phyloP scores from a whole-genome alignment of 92 coral and sea anemone species.

The Epizoanthus illoricatus region DNA sequence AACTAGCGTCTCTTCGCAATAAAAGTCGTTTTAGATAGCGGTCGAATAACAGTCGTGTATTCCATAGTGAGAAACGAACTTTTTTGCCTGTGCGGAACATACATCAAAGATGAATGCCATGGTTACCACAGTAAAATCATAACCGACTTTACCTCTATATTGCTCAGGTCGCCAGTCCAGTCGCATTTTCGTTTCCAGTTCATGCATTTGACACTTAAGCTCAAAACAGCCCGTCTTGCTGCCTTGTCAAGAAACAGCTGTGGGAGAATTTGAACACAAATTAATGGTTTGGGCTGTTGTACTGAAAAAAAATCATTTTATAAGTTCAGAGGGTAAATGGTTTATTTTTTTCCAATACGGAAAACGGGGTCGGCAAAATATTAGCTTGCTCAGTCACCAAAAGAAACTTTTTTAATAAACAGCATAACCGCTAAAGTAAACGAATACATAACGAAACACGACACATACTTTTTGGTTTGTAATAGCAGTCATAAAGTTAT shows the following conservation, averaged over 20 bases:
- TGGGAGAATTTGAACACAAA: not conserved
- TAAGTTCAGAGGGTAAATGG: not conserved
- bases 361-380: too few species aligned
- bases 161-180: constrained; percentile 94
- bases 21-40: too few species aligned
- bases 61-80: not conserved
- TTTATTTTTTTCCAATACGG: not conserved
- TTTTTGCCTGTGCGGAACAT: not conserved
- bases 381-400: too few species aligned
- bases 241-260: constrained; percentile 96
- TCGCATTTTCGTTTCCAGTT: constrained; percentile 98
- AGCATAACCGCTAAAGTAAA: too few species aligned
- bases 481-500: too few species aligned
- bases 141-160: constrained; percentile 81
- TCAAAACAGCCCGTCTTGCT: constrained; percentile 82
- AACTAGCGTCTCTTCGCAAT: too few species aligned
- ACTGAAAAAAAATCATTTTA: not conserved
- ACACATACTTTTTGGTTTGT: too few species aligned
- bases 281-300: not conserved
- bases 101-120: not conserved
- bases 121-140: not conserved
- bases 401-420: too few species aligned
- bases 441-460: too few species aligned
- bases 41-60: not conserved
- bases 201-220: constrained; percentile 82